Conservation (phyloP, 2,797 vertebrate species). For the Gallirallus australis region DNA sequence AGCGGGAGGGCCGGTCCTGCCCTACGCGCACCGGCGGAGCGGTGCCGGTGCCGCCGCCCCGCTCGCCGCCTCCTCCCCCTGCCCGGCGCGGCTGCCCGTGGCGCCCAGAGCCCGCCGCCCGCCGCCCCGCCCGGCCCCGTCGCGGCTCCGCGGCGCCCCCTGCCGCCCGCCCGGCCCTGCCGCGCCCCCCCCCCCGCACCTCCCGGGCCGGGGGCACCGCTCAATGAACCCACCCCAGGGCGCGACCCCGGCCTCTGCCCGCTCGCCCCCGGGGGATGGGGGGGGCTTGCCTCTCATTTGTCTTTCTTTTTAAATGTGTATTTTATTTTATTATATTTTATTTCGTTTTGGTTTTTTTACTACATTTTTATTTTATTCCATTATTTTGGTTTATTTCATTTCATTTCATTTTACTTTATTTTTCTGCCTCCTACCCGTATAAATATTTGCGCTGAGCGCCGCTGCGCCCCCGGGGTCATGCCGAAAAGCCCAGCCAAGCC, state of each 20-base stretch:
- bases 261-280: too few relatives aligned
- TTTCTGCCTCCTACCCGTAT: neutral
- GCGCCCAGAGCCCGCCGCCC: neutral
- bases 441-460: conserved; percentile 8
- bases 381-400: neutral
- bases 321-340: too few relatives aligned
- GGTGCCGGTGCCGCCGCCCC: neutral
- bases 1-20: neutral
- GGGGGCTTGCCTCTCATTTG: too few relatives aligned
- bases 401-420: too few relatives aligned
- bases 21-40: neutral
- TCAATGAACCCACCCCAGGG: neutral
- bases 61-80: neutral
- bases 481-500: neutral
- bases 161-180: neutral
- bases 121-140: neutral
- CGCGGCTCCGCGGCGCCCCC: neutral
- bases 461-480: neutral
- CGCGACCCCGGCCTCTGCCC: neutral
- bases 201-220: neutral
- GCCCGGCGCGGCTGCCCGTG: neutral
- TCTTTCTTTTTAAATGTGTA: neutral
- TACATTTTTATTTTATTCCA: too few relatives aligned
- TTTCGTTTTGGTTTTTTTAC: too few relatives aligned
- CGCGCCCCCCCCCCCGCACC: neutral